These are phyloP conservation scores for Ectemnius continuus DNA, from an alignment of 2,888 invertebrate genomes.

Conservation along the genomic window DNA sequence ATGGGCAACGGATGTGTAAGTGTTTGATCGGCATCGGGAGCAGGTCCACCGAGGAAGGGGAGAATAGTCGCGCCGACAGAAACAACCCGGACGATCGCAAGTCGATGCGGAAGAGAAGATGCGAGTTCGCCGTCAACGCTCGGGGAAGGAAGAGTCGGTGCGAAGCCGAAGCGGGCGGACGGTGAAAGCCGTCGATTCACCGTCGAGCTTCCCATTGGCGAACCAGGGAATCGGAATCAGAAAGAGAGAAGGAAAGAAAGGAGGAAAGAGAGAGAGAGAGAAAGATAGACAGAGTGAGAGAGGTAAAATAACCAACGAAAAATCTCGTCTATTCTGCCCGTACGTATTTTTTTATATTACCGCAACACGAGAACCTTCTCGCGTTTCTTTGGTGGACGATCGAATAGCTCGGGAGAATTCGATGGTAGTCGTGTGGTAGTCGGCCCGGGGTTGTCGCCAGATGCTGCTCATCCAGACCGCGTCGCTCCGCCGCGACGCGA, in stretches of 20 bases:
- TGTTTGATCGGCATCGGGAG: not conserved
- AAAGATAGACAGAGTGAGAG: constrained; percentile 9
- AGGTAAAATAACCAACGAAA: constrained; percentile 60
- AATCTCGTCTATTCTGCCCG: constrained; percentile 57
- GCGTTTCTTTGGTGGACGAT: constrained; percentile 52
- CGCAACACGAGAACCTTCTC: constrained; percentile 48
- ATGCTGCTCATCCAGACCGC: constrained; percentile 35
- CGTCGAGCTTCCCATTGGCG: constrained; percentile 54
- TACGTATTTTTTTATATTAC: constrained; percentile 58
- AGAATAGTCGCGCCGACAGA: not conserved
- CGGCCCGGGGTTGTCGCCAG: constrained; percentile 43
- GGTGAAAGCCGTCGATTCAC: constrained; percentile 31
- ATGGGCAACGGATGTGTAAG: too few species aligned
- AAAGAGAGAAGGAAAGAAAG: too few species aligned
- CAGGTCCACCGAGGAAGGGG: not conserved
- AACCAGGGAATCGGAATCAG: too few species aligned
- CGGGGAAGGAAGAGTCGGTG: not conserved
- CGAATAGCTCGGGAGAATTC: constrained; percentile 48
- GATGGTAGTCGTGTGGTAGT: constrained; percentile 43
- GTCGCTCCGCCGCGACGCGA: constrained; percentile 61
- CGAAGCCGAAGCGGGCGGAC: not conserved
- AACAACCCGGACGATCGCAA: not conserved
- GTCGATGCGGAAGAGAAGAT: not conserved
- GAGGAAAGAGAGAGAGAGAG: too few species aligned
- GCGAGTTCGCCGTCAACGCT: too few species aligned